Evolutionary conservation across 2,888 invertebrate species (phyloP), one percentile per base, ranked within the genome.

Genomic region (Ferrisia virgata): DNA sequence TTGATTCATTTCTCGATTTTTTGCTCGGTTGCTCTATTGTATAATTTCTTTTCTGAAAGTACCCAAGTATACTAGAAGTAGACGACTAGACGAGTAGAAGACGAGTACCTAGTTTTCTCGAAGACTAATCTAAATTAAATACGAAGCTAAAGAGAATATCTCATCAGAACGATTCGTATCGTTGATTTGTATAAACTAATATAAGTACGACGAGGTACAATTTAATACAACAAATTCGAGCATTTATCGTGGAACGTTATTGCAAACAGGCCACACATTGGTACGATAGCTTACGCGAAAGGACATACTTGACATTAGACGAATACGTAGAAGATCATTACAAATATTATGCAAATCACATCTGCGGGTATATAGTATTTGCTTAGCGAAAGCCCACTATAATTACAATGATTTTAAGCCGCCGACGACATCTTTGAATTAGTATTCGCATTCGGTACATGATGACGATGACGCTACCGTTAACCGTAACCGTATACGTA

Each of bases 331-430:
- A 64, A 64, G 58, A 64, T 25, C 9, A 13, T 64, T 64, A 64
- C 58, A 64, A 64, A 64, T 64, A 64, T 64, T 64, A 64, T 64
- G 58, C 58, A 64, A 64, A 64, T 64, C 58, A 28, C 28, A 64
- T 64, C 13, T 28, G 22, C 25, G 2, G 58, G 25, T 64, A 64
- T 64, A 64, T 28, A n/a, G n/a, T n/a, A n/a, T n/a, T 64, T 28
- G 58, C 58, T 22, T 1, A 28, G 58, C n/a, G n/a, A 64, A 64
- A 64, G 22, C 58, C 58, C 47, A 18, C 47, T 25, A 25, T 64
- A 64, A 25, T 64, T 64, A 64, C 13, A 28, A 13, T 25, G 58
- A 64, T 64, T 64, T 64, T 28, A 64, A 64, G 58, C 58, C 58
- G 28, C 25, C 58, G 25, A 64, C 28, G 58, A 28, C 25, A 64